These are phyloP conservation scores for Dendrocincla fuliginosa DNA, from an alignment of 2,797 vertebrate genomes.

Conservation along the genomic window DNA sequence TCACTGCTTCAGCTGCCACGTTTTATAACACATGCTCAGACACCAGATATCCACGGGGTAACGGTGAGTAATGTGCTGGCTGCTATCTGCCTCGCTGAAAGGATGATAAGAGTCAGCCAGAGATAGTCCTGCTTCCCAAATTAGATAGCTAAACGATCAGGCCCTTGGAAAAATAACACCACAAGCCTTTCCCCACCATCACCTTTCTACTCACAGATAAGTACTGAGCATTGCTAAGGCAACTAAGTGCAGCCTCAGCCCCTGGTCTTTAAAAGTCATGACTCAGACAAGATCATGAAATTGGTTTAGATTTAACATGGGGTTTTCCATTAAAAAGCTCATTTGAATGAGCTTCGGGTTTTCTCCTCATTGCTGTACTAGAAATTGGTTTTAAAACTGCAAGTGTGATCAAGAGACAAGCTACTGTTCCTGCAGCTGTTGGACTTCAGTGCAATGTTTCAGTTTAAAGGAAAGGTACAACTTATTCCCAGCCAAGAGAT, in stretches of 20 bases:
- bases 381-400: neutral
- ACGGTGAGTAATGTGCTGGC: neutral
- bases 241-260: neutral
- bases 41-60: conserved; percentile 19
- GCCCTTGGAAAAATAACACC: conserved; percentile 42
- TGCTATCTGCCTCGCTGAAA: conserved; percentile 54
- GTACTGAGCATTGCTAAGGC: neutral
- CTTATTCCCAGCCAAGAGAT: neutral
- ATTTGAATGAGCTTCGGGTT: neutral
- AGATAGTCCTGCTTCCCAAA: conserved; percentile 43
- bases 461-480: neutral
- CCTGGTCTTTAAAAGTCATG: neutral
- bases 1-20: neutral
- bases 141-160: conserved; percentile 36
- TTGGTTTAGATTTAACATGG: neutral
- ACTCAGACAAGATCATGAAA: neutral
- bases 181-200: neutral
- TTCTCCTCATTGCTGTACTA: neutral
- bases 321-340: conserved; percentile 8
- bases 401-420: neutral
- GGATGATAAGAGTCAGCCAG: conserved; percentile 51
- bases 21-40: conserved; percentile 1
- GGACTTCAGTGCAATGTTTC: neutral
- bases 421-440: neutral
- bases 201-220: neutral